A percentile compares a stretch with the other conserved stretches of the same genome.
Conservation (phyloP, 2,888 invertebrate genomes). For the Polymixis lichenea region DNA sequence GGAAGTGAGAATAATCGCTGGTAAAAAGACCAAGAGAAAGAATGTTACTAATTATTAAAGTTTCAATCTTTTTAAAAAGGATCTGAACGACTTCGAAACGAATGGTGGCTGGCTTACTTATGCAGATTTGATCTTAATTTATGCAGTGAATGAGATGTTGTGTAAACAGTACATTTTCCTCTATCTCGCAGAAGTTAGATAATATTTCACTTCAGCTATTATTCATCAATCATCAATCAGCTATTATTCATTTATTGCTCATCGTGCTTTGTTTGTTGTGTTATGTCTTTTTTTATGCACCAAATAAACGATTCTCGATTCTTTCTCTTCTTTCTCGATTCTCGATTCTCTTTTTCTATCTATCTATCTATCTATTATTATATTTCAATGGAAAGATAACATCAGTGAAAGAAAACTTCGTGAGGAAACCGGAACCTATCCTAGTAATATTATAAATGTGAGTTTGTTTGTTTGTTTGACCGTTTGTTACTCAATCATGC, state of each 20-base stretch:
- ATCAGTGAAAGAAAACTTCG: not conserved
- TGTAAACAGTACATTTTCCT: conserved; percentile 17
- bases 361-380: too few relatives aligned
- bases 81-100: conserved; percentile 22
- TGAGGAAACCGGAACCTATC: too few relatives aligned
- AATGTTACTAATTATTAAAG: conserved; percentile 32
- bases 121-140: conserved; percentile 8
- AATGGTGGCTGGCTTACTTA: conserved; percentile 10
- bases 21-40: conserved; percentile 7
- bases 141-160: not conserved
- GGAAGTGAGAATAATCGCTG: not conserved
- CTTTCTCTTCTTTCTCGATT: too few relatives aligned
- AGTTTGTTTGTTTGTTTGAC: too few relatives aligned
- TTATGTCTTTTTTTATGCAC: too few relatives aligned
- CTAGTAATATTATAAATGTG: too few relatives aligned
- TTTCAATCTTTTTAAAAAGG: not conserved
- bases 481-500: too few relatives aligned
- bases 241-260: too few relatives aligned
- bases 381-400: not conserved
- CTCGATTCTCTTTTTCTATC: too few relatives aligned
- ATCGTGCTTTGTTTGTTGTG: too few relatives aligned
- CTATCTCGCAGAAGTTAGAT: not conserved
- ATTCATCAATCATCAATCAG: too few relatives aligned
- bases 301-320: too few relatives aligned
- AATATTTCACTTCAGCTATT: not conserved